Conservation (phyloP, 2,888 invertebrate genomes). For the Sesia apiformis region DNA sequence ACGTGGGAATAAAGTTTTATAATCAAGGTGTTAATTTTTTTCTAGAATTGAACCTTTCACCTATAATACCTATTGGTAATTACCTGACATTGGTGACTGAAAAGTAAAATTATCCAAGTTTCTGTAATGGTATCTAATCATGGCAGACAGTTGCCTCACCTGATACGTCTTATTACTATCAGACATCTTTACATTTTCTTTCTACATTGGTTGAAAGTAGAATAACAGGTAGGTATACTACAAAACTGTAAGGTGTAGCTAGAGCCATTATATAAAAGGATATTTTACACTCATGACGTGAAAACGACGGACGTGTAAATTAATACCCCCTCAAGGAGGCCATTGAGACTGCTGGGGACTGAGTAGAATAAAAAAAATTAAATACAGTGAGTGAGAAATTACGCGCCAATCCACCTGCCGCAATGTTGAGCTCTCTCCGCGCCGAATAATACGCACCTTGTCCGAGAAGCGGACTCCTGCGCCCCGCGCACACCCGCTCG, state of each 20-base stretch:
- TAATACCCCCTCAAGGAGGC: slow-evolving; percentile 17
- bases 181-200: too few species aligned
- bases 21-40: too few species aligned
- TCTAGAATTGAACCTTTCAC: too few species aligned
- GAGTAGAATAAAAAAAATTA: slow-evolving; percentile 11
- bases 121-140: too few species aligned
- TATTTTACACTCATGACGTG: not conserved
- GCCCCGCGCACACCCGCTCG: not conserved
- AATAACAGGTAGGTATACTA: not conserved
- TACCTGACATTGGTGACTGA: too few species aligned
- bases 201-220: too few species aligned
- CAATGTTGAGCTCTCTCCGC: not conserved
- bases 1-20: too few species aligned
- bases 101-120: too few species aligned
- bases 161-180: too few species aligned
- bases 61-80: too few species aligned
- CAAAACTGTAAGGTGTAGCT: too few species aligned
- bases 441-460: not conserved
- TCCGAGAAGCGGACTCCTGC: not conserved
- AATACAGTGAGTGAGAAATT: slow-evolving; percentile 18
- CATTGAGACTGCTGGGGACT: slow-evolving; percentile 19
- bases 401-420: slow-evolving; percentile 25
- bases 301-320: slow-evolving; percentile 16
- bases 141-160: too few species aligned
- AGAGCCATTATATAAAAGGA: not conserved